Conservation (phyloP, 2,113 vertebrate genomes). For the Pavo muticus region DNA sequence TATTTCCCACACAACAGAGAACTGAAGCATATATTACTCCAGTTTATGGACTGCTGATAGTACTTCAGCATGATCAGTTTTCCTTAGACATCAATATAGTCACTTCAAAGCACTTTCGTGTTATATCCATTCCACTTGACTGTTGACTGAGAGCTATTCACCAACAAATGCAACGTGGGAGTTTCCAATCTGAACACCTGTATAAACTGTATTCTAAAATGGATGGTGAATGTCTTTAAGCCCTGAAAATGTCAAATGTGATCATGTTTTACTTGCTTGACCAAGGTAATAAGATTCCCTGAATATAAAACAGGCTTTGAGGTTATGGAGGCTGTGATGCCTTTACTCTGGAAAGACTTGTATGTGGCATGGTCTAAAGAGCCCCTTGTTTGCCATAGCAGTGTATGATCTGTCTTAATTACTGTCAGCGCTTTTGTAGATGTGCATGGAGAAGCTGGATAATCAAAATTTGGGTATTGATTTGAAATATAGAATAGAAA, state of each 20-base stretch:
- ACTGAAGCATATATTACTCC: neutral
- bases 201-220: neutral
- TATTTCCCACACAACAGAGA: neutral
- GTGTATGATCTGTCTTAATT: neutral
- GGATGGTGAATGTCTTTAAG: neutral
- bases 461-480: neutral
- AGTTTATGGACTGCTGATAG: neutral
- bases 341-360: neutral
- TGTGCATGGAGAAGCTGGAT: neutral
- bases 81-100: neutral
- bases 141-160: neutral
- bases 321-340: neutral
- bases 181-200: neutral
- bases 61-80: neutral
- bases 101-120: neutral
- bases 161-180: neutral
- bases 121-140: accelerated
- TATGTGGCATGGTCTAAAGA: neutral
- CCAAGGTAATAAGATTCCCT: neutral
- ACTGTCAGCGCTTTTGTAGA: neutral
- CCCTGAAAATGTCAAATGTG: neutral
- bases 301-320: neutral
- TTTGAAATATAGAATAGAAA: neutral
- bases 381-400: neutral
- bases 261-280: neutral